Conservation (phyloP, 1,140 invertebrate species). For the Caenorhabditis brenneri region DNA sequence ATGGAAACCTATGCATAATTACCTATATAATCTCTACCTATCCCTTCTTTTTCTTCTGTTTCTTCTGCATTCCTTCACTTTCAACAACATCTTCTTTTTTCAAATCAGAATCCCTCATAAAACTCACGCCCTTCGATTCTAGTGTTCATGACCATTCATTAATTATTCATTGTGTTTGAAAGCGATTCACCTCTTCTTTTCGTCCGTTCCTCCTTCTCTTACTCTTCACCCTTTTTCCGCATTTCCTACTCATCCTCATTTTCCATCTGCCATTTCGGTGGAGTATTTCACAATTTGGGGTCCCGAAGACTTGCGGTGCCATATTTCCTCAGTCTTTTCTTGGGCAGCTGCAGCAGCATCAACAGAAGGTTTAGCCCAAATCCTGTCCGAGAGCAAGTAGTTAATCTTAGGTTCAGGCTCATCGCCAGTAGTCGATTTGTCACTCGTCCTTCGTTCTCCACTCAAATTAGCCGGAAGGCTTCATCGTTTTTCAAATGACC, state of each 20-base stretch:
- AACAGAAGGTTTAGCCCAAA: conserved; percentile 14
- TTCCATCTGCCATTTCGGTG: conserved; percentile 20
- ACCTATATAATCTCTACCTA: not conserved
- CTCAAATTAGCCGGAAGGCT: not conserved
- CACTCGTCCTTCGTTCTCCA: not conserved
- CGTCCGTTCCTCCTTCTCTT: not conserved
- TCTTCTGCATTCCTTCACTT: not conserved
- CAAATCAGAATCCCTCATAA: not conserved
- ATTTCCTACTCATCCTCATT: conserved; percentile 20
- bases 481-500: not conserved
- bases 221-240: not conserved
- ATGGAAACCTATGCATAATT: conserved; percentile 26
- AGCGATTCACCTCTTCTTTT: conserved; percentile 29
- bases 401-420: not conserved
- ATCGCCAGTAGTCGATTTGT: conserved; percentile 17
- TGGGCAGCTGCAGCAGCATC: conserved; percentile 4
- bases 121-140: not conserved
- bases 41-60: not conserved
- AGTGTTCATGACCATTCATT: conserved; percentile 34
- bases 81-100: not conserved
- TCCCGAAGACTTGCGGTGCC: not conserved
- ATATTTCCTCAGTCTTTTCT: conserved; percentile 39
- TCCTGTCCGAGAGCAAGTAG: not conserved
- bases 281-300: conserved; percentile 32
- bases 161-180: conserved; percentile 40